These are phyloP conservation scores for Nudaria mundana DNA, from an alignment of 2,888 invertebrate species.

Conservation along the genomic window DNA sequence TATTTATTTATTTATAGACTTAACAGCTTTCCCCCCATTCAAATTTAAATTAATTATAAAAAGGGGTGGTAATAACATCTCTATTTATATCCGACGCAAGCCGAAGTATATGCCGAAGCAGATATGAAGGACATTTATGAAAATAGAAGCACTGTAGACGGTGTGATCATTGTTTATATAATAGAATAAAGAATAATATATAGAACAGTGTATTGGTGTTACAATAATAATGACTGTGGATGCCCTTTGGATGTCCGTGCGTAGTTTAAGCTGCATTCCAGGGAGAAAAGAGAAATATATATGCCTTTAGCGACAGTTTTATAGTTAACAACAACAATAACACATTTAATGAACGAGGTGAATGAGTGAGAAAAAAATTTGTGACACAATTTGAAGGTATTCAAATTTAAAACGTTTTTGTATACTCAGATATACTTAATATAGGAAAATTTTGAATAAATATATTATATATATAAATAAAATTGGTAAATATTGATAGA, in stretches of 20 bases:
- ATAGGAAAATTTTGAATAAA: background rate
- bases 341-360: conserved; percentile 8
- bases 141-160: too few species aligned
- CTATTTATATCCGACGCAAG: too few species aligned
- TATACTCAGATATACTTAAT: background rate
- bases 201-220: conserved; percentile 33
- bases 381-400: background rate
- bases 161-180: conserved; percentile 17
- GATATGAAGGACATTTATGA: too few species aligned
- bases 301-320: conserved; percentile 35
- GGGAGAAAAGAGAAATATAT: conserved; percentile 38
- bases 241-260: conserved; percentile 45
- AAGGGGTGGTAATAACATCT: too few species aligned
- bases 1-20: too few species aligned
- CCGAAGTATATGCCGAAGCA: too few species aligned
- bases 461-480: background rate
- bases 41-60: too few species aligned
- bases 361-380: background rate
- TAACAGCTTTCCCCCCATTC: too few species aligned
- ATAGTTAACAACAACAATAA: conserved; percentile 5
- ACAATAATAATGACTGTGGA: conserved; percentile 24
- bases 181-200: conserved; percentile 29
- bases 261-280: conserved; percentile 78
- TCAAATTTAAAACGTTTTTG: background rate
- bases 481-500: background rate